These are phyloP conservation scores for Eolophus roseicapilla DNA, from an alignment of 2,113 vertebrate genomes.

Conservation along the genomic window DNA sequence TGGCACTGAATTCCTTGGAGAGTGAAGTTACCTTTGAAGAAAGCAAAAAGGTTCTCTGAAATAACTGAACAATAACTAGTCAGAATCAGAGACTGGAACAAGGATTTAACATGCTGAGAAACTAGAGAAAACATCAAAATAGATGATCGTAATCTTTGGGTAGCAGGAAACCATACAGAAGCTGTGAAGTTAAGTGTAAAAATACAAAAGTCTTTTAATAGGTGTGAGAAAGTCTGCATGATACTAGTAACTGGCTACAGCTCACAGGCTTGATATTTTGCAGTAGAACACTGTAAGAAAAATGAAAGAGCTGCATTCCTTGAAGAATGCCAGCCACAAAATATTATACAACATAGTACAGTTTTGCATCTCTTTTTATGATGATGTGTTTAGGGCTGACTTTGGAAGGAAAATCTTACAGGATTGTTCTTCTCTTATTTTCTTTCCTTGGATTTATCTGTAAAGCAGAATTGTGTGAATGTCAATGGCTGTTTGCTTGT, in stretches of 20 bases:
- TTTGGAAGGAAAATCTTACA: neutral
- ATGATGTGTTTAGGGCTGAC: neutral
- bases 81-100: neutral
- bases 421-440: neutral
- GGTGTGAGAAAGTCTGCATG: neutral
- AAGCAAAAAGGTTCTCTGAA: neutral
- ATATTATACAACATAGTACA: neutral
- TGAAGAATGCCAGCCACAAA: neutral
- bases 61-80: neutral
- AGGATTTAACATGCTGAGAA: neutral
- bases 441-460: neutral
- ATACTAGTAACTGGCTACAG: neutral
- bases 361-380: neutral
- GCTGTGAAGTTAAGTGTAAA: neutral
- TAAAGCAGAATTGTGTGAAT: neutral
- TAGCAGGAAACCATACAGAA: neutral
- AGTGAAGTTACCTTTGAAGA: neutral
- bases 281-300: neutral
- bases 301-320: neutral
- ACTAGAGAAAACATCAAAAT: neutral
- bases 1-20: neutral
- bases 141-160: neutral
- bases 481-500: neutral
- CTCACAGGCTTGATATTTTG: neutral
- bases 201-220: neutral